Percentiles rank a stretch among this genome's conserved stretches.
Conservation (phyloP, 1,140 invertebrate species). For the Drosophila ogumai region DNA sequence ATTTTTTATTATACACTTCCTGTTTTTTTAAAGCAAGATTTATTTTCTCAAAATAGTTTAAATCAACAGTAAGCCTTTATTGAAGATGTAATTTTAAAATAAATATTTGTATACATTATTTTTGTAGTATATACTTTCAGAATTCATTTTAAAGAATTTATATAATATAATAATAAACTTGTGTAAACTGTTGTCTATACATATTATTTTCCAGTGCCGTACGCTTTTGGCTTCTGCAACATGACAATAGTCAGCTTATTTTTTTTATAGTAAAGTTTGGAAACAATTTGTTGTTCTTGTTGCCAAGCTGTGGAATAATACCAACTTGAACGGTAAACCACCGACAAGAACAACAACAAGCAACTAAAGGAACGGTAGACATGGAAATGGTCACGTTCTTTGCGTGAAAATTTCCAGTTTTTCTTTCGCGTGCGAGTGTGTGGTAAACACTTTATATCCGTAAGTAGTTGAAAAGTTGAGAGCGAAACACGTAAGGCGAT, state of each 20-base stretch:
- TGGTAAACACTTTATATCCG: conserved; percentile 42
- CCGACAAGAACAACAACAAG: conserved; percentile 19
- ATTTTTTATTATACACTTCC: no score
- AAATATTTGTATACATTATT: no score
- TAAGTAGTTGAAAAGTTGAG: conserved; percentile 42
- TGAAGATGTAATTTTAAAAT: no score
- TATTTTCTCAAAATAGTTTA: no score
- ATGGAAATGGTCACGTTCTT: conserved; percentile 69
- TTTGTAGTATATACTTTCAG: neutral
- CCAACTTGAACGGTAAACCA: conserved; percentile 37
- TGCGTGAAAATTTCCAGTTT: conserved; percentile 38
- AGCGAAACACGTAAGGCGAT: conserved; percentile 12
- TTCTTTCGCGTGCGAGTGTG: conserved; percentile 15
- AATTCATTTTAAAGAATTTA: neutral
- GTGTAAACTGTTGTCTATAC: rapidly evolving
- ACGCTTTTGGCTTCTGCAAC: conserved; percentile 5
- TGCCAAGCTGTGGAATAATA: conserved; percentile 39
- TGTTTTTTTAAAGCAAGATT: no score
- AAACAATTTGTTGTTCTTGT: conserved; percentile 39
- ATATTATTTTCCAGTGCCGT: neutral
- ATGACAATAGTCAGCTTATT: conserved; percentile 21
- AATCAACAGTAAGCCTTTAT: no score
- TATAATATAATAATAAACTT: neutral
- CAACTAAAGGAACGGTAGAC: conserved; percentile 21
- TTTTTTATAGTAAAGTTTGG: conserved; percentile 8